Conservation (phyloP, 2,888 invertebrate species). For the Spatulosminthurus flaviceps region DNA sequence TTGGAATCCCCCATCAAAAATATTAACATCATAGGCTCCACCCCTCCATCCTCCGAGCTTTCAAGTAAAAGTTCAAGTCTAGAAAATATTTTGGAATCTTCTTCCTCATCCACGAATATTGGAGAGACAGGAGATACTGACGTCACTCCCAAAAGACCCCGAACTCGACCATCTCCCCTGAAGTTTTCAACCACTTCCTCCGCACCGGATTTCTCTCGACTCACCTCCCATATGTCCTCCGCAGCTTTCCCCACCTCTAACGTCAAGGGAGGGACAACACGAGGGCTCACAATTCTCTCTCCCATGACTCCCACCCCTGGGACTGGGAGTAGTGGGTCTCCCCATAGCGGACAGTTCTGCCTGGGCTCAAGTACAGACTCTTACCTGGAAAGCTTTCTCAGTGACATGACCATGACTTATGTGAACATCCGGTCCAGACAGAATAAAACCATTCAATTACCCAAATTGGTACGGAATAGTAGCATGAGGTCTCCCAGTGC, state of each 20-base stretch:
- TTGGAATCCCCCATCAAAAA: not conserved
- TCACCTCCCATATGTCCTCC: constrained; percentile 22
- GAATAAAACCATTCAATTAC: constrained; percentile 40
- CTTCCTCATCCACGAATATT: no score
- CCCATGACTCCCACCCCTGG: constrained; percentile 16
- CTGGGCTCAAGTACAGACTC: not conserved
- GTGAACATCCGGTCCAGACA: constrained; percentile 40
- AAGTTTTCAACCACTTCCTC: constrained; percentile 16
- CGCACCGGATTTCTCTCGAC: constrained; percentile 27
- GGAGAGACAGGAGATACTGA: no score
- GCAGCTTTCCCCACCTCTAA: not conserved
- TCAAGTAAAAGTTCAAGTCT: not conserved
- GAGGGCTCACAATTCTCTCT: constrained; percentile 41
- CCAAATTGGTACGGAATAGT: constrained; percentile 39
- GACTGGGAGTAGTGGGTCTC: not conserved
- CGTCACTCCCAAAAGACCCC: not conserved
- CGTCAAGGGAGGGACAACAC: not conserved
- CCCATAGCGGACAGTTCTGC: not conserved
- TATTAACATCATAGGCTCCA: constrained; percentile 10
- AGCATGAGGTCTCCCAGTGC: not conserved
- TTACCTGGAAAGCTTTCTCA: constrained; percentile 20
- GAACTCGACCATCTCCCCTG: constrained; percentile 27
- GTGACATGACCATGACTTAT: constrained; percentile 46
- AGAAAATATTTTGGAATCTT: not conserved
- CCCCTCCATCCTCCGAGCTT: not conserved